Conservation (phyloP, 2,113 vertebrate genomes). For the Gobius niger region DNA sequence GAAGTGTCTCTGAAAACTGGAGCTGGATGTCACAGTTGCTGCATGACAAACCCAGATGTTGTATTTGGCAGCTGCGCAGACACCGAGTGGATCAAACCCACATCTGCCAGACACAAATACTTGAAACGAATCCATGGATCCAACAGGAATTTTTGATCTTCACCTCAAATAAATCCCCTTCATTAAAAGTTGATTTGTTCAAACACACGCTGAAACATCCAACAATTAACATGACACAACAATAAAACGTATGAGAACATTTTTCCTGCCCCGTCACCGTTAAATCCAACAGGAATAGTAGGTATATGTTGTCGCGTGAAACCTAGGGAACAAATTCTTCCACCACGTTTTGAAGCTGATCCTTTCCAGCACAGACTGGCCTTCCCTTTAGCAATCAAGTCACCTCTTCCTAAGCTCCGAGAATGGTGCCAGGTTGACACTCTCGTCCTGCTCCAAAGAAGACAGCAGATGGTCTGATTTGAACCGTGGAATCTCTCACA, state of each 20-base stretch:
- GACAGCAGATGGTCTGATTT: constrained; percentile 24
- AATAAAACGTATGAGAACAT: too few relatives aligned
- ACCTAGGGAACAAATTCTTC: background rate
- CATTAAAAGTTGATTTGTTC: too few relatives aligned
- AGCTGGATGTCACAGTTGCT: too few relatives aligned
- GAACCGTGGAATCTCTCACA: background rate
- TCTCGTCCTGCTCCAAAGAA: constrained; percentile 16
- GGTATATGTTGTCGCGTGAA: too few relatives aligned
- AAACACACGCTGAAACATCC: too few relatives aligned
- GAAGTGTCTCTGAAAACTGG: too few relatives aligned
- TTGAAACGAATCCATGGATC: background rate
- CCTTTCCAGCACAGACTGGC: constrained; percentile 21
- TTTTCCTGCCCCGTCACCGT: too few relatives aligned
- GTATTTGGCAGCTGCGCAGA: background rate
- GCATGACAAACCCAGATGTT: background rate
- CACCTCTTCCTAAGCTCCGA: constrained; percentile 30
- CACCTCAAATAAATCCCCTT: background rate
- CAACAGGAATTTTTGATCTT: background rate
- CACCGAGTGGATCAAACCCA: background rate
- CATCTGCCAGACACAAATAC: background rate
- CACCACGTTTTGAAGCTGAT: constrained; percentile 4
- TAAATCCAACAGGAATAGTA: too few relatives aligned
- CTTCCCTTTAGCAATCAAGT: constrained; percentile 35
- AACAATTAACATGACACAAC: too few relatives aligned
- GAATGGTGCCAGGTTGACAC: constrained; percentile 20